These are phyloP conservation scores for Gavialis gangeticus DNA, from an alignment of 2,113 vertebrate species.

Conservation along the genomic window DNA sequence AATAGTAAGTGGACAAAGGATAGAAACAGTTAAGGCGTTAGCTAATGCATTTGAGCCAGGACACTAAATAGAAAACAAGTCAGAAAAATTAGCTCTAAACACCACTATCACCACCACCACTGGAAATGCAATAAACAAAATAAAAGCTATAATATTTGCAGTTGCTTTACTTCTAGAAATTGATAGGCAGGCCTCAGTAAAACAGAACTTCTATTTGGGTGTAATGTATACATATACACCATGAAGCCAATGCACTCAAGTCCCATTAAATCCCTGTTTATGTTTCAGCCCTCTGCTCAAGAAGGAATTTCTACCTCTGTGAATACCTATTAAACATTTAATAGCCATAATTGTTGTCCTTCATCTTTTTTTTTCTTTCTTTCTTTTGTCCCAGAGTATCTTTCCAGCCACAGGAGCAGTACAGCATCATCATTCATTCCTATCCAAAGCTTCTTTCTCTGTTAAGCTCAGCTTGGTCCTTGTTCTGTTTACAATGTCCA, in stretches of 20 bases:
- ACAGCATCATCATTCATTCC: neutral
- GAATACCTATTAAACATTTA: neutral
- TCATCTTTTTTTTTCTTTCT: neutral
- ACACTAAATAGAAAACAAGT: neutral
- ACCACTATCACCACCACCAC: too few species aligned
- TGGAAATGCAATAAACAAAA: neutral
- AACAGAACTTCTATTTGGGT: neutral
- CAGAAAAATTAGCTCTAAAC: neutral
- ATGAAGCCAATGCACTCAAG: accelerated
- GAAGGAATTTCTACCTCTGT: neutral
- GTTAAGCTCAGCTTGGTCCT: neutral
- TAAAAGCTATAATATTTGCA: neutral
- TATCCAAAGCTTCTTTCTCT: neutral
- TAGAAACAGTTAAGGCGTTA: neutral
- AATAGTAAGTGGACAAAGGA: neutral
- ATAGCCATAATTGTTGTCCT: too few species aligned
- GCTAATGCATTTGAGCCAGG: neutral
- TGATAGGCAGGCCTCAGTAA: neutral
- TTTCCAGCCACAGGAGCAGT: neutral
- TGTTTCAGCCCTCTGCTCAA: neutral
- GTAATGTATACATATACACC: neutral
- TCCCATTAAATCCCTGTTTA: neutral
- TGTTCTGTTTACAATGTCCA: neutral
- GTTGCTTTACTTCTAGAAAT: neutral
- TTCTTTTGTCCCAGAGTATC: neutral